Base-by-base conservation (phyloP, 2,113 vertebrate species). In the Hylia prasina region DNA sequence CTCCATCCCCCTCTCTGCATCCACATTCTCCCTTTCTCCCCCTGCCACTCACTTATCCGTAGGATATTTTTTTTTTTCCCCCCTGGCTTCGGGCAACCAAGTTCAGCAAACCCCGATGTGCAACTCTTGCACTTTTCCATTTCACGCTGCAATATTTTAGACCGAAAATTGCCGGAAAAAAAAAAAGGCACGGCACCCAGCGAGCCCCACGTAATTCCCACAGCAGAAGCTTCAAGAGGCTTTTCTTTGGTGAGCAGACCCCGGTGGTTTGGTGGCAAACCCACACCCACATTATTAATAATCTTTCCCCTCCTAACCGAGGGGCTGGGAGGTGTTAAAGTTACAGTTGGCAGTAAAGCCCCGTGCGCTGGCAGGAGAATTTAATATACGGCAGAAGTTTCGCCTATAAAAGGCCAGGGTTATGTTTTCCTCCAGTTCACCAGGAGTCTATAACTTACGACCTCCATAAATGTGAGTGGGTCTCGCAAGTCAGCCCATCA, bases 381-480 rank as follows among this genome's bases (percentile, higher is more conserved):
- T 97, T 97, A 97, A 98, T 98, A 97, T 97, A 98, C 10, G 39
- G 97, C 95, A 85, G 96, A 98, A 96, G 97, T 96, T 97, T 94
- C 69, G 25, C 94, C 97, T 95, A 96, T 98, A 98, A 98, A 98
- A 98, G 98, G 95, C 54, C 70, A 93, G 92, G 95, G 97, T 95
- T 89, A 84, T 17, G 79, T 95, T 97, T 96, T 92, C 66, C 93
- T 95, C 71, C 95, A 94, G 96, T 95, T 96, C 94, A 87, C 89
- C 12, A 1, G 40, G 93, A 95, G 77, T 93, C 87, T 73, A 37
- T 97, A 96, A 98, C 97, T 98, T 98, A 98, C 82, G 88, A 96
- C 97, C 97, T 95, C 96, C 97, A 97, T 98, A 98, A 98, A 98
- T 28, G 92, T 79, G 96, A 98, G 97, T 97, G 97, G 97, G 97